A percentile compares a stretch with the other conserved stretches of the same genome.
phyloP scores from a whole-genome alignment of 2,888 invertebrate genomes.

The Bombylius discolor region DNA sequence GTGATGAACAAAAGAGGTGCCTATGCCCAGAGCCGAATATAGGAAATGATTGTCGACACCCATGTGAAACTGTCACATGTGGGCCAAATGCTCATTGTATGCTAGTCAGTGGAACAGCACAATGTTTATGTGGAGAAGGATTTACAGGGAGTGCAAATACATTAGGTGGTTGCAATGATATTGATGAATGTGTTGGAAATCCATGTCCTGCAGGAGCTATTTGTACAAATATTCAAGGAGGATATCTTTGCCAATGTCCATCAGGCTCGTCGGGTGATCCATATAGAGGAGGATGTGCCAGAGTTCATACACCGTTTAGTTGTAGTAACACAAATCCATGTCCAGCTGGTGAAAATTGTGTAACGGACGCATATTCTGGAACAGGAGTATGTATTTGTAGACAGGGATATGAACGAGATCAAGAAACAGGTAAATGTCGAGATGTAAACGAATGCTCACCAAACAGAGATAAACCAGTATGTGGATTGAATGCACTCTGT shows the following conservation, averaged over 20 bases:
- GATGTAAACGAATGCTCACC: slow-evolving; percentile 79
- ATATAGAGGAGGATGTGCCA: slow-evolving; percentile 61
- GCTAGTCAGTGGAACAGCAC: slow-evolving; percentile 66
- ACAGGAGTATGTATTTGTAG: slow-evolving; percentile 80
- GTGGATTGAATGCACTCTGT: slow-evolving; percentile 80
- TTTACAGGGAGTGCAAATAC: slow-evolving; percentile 51
- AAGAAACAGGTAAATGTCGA: slow-evolving; percentile 59
- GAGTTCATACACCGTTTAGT: slow-evolving; percentile 49
- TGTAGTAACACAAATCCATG: slow-evolving; percentile 68
- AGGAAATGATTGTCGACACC: slow-evolving; percentile 86
- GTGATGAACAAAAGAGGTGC: slow-evolving; percentile 64
- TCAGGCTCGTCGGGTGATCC: slow-evolving; percentile 69
- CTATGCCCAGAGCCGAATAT: slow-evolving; percentile 82
- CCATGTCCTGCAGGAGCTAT: slow-evolving; percentile 76
- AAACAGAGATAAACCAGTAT: slow-evolving; percentile 59
- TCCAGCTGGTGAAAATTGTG: slow-evolving; percentile 73
- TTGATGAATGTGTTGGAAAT: slow-evolving; percentile 73
- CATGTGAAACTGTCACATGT: slow-evolving; percentile 74
- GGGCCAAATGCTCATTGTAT: slow-evolving; percentile 82
- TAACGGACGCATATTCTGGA: slow-evolving; percentile 56
- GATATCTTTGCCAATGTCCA: slow-evolving; percentile 79
- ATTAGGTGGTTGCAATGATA: slow-evolving; percentile 65
- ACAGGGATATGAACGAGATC: slow-evolving; percentile 70
- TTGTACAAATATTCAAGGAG: slow-evolving; percentile 78
- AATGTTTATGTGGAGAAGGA: slow-evolving; percentile 71